Conservation (phyloP, 2,797 vertebrate genomes). For the Furcifer pardalis region DNA sequence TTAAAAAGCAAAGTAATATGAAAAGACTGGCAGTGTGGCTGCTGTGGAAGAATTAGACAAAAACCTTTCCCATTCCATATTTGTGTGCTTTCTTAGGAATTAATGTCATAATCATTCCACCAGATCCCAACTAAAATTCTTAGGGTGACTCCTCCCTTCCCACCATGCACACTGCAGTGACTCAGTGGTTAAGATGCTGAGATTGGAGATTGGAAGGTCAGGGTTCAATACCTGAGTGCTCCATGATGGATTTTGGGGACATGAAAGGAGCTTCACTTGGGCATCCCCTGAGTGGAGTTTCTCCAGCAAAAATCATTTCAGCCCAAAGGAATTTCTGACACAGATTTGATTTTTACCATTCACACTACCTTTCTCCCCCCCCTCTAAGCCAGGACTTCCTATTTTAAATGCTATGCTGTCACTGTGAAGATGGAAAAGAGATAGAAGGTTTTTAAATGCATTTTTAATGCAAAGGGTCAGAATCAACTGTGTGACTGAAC, state of each 20-base stretch:
- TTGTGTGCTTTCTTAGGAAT: not conserved
- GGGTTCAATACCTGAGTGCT: no score
- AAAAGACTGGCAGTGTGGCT: not conserved
- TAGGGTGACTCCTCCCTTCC: constrained; percentile 16
- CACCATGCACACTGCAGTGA: no score
- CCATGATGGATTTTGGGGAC: no score
- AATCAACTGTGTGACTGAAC: no score
- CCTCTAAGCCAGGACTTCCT: not conserved
- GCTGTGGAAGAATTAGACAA: constrained; percentile 4
- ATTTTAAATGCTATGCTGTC: constrained; percentile 26
- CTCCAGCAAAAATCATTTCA: no score
- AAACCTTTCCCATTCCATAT: not conserved
- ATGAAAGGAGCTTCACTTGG: no score
- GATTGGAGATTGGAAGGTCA: no score
- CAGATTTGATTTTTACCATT: no score
- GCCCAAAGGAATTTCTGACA: no score
- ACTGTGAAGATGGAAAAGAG: not conserved
- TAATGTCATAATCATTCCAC: not conserved
- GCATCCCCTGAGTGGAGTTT: no score
- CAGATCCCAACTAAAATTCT: constrained; percentile 14
- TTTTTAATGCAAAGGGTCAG: no score
- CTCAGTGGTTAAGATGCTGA: no score
- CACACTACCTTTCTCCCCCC: constrained; percentile 14
- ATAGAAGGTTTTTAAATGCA: not conserved
- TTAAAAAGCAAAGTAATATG: not conserved